These are phyloP conservation scores for Brachyrhaphis roseni DNA, from an alignment of 2,797 vertebrate species.

Conservation along the genomic window DNA sequence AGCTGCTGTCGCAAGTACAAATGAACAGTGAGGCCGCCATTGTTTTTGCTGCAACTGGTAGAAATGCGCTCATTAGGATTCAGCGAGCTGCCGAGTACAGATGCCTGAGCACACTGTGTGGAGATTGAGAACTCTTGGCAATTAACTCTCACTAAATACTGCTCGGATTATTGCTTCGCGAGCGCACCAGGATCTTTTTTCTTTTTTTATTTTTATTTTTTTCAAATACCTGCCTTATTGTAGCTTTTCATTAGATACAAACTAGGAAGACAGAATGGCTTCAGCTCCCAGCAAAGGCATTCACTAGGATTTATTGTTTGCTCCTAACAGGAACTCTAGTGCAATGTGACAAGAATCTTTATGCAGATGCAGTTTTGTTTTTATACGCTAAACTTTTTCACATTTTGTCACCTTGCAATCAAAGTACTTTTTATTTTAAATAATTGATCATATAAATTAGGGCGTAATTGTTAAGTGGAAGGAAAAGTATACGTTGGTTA, in stretches of 20 bases:
- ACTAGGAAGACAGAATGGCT: slow-evolving; percentile 23
- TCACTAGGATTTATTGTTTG: slow-evolving; percentile 4
- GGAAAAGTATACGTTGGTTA: not conserved
- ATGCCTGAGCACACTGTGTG: slow-evolving; percentile 51
- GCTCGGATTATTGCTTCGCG: slow-evolving; percentile 56
- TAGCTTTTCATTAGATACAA: slow-evolving; percentile 31
- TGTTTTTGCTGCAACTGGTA: slow-evolving; percentile 49
- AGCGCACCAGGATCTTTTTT: slow-evolving; percentile 26
- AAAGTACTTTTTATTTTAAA: not conserved
- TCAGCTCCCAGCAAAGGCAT: not conserved
- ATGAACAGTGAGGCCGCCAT: slow-evolving; percentile 44
- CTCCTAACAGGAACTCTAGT: not conserved
- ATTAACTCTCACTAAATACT: slow-evolving; percentile 71
- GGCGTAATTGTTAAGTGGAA: not conserved
- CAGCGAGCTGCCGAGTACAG: slow-evolving; percentile 44
- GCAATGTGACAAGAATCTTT: not conserved
- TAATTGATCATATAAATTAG: not conserved
- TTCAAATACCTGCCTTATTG: slow-evolving; percentile 20
- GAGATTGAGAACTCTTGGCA: slow-evolving; percentile 64
- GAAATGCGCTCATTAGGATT: slow-evolving; percentile 68
- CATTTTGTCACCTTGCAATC: not conserved
- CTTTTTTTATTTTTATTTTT: too few relatives aligned
- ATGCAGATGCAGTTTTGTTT: not conserved
- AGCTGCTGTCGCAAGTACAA: slow-evolving; percentile 55
- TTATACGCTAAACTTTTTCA: not conserved